Conservation (phyloP, 2,797 vertebrate genomes). For the Carapus acus region DNA sequence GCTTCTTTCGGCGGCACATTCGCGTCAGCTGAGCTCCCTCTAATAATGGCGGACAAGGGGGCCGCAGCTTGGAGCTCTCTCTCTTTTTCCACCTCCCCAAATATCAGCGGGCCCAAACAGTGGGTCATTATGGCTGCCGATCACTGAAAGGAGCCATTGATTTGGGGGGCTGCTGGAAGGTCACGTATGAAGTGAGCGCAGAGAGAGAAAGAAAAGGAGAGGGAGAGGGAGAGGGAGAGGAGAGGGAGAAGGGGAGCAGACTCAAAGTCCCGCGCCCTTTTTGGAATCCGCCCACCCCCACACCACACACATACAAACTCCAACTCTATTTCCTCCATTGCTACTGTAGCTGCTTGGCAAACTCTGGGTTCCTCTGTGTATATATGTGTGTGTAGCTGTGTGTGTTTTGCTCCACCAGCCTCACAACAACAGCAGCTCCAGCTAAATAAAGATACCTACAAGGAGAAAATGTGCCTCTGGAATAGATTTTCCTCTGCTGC, state of each 20-base stretch:
- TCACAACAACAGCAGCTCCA: slow-evolving; percentile 42
- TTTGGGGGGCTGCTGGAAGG: slow-evolving; percentile 50
- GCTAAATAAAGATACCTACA: slow-evolving; percentile 36
- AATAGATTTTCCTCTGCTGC: slow-evolving; percentile 40
- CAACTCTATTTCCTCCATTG: slow-evolving; percentile 59
- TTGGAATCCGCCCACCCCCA: too few species aligned
- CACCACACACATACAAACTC: too few species aligned
- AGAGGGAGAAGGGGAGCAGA: slow-evolving; percentile 14
- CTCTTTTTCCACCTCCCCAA: slow-evolving; percentile 55
- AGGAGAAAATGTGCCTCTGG: slow-evolving; percentile 41
- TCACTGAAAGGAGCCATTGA: slow-evolving; percentile 71
- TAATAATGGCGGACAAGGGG: slow-evolving; percentile 58
- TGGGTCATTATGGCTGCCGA: slow-evolving; percentile 62
- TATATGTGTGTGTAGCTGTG: too few species aligned
- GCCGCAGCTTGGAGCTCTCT: slow-evolving; percentile 45
- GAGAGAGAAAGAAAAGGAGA: slow-evolving; percentile 10
- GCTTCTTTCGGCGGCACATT: slow-evolving; percentile 26
- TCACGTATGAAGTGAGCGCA: slow-evolving; percentile 49
- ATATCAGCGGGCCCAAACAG: slow-evolving; percentile 55
- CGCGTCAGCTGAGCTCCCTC: slow-evolving; percentile 43
- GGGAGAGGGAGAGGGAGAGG: too few species aligned
- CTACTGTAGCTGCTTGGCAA: slow-evolving; percentile 35
- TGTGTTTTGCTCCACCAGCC: slow-evolving; percentile 35
- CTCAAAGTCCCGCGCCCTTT: slow-evolving; percentile 41
- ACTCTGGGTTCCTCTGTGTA: slow-evolving; percentile 20